These are phyloP conservation scores for Piprites chloris DNA, from an alignment of 2,113 vertebrate genomes.

Conservation along the genomic window DNA sequence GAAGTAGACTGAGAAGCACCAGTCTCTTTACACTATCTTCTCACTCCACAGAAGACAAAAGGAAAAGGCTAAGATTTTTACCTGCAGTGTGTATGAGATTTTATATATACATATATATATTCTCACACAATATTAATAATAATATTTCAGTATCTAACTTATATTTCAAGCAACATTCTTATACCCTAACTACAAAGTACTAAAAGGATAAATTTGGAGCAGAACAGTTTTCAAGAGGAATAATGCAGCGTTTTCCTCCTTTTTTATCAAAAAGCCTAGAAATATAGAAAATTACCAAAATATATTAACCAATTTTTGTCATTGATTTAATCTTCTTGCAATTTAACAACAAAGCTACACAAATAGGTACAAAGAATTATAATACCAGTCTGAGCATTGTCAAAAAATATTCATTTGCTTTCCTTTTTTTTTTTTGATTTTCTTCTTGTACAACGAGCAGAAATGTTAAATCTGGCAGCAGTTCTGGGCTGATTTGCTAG, in stretches of 20 bases:
- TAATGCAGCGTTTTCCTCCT: not conserved
- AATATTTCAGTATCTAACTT: not conserved
- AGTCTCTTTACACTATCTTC: not conserved
- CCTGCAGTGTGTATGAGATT: not conserved
- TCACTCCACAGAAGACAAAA: not conserved
- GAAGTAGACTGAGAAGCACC: not conserved
- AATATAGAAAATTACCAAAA: not conserved
- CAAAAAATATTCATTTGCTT: not conserved
- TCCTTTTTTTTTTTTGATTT: not conserved
- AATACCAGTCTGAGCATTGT: not conserved
- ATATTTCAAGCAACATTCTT: not conserved
- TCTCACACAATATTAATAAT: not conserved
- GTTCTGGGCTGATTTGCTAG: not conserved
- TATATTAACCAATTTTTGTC: not conserved
- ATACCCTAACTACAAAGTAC: not conserved
- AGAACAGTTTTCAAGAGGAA: not conserved
- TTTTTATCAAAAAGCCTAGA: not conserved
- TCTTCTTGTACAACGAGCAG: not conserved
- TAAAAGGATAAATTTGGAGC: not conserved
- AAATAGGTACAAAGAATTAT: not conserved
- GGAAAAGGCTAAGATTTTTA: not conserved
- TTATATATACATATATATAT: not conserved
- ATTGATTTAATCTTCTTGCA: not conserved
- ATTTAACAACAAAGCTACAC: not conserved
- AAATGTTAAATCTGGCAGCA: not conserved